Percentiles rank a stretch among this genome's conserved stretches.
These are phyloP conservation scores for Microctonus aethiopoides DNA, from an alignment of 2,888 invertebrate species.

Conservation along the genomic window DNA sequence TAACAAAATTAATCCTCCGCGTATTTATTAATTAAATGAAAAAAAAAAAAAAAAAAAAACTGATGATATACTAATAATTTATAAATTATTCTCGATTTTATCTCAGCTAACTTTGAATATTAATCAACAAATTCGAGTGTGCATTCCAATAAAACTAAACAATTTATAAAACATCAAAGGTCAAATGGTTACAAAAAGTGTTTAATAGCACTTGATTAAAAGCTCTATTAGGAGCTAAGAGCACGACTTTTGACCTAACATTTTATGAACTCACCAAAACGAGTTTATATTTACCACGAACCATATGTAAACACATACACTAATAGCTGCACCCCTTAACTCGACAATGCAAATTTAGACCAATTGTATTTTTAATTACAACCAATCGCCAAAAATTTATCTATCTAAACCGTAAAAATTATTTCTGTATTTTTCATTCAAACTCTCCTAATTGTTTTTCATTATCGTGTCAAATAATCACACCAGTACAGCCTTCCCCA, in stretches of 20 bases:
- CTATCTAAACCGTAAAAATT: not conserved
- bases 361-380: not conserved
- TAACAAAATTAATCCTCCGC: no score
- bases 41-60: no score
- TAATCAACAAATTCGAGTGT: not conserved
- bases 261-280: not conserved
- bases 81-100: not conserved
- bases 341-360: not conserved
- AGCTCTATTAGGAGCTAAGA: not conserved
- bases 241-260: slow-evolving; percentile 1
- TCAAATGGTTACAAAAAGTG: not conserved
- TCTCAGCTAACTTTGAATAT: not conserved
- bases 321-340: not conserved
- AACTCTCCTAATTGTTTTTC: not conserved
- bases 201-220: not conserved
- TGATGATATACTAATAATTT: not conserved
- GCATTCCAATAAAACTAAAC: not conserved
- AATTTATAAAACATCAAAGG: not conserved
- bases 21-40: no score
- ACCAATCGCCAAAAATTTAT: not conserved
- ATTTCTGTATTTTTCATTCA: not conserved
- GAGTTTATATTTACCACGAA: not conserved
- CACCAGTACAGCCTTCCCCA: not conserved
- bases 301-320: no score
- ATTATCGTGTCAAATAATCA: not conserved